Evolutionary conservation across 35 echinoderm and acorn worm genomes (phyloP).

Genomic region (Apostichopus japonicus): DNA sequence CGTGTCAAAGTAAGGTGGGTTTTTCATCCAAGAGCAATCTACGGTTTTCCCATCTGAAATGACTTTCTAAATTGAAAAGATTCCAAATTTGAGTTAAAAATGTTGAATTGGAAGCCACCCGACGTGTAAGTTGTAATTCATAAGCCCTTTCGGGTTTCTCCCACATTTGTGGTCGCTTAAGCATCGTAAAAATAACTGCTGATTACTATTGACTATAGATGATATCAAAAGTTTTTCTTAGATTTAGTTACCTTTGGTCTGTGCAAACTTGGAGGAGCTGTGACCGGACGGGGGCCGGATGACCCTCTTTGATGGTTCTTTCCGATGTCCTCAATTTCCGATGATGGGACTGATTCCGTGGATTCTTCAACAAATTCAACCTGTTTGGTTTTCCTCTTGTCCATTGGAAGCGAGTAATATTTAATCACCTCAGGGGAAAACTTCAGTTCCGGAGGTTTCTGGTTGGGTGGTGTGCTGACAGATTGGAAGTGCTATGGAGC

Average conservation of each 20-base stretch:
- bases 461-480: slow-evolving; percentile 68
- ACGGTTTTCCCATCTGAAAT: too few species aligned
- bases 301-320: background rate
- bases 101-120: too few species aligned
- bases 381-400: slow-evolving; percentile 60
- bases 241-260: slow-evolving; percentile 75
- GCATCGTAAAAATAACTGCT: too few species aligned
- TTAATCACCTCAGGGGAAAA: slow-evolving; percentile 81
- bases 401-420: slow-evolving; percentile 72
- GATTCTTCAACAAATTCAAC: slow-evolving; percentile 57
- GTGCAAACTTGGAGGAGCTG: slow-evolving; percentile 70
- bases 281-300: slow-evolving; percentile 41
- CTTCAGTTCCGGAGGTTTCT: slow-evolving; percentile 65
- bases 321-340: background rate
- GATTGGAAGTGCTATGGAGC: slow-evolving; percentile 78
- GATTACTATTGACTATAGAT: too few species aligned
- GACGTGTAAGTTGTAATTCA: too few species aligned
- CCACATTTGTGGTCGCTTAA: too few species aligned
- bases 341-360: background rate
- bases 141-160: too few species aligned
- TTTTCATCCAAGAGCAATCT: too few species aligned
- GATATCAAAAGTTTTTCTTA: too few species aligned
- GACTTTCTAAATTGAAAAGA: too few species aligned
- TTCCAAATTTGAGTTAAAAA: too few species aligned
- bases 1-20: too few species aligned